Base-by-base conservation (phyloP, 2,888 invertebrate genomes). In the Strigamia crassipes region DNA sequence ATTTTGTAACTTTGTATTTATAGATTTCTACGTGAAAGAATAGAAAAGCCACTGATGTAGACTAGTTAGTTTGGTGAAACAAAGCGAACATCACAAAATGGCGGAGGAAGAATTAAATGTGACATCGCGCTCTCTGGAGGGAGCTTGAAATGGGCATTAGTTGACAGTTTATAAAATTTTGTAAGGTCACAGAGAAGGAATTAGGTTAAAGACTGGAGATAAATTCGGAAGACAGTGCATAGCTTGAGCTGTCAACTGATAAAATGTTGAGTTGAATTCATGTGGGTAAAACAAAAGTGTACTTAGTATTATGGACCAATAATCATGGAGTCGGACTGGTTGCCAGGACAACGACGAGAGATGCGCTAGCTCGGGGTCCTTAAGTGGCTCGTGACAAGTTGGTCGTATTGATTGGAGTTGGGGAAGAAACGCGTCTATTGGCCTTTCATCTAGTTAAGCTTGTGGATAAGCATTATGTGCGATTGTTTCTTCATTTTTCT, bases 341-440 rank as follows among this genome's bases (percentile, higher is more conserved):
- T 66, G 66, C 66, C 31, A 66, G 2, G 61, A 27, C 66, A 66
- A 66, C 66, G 66, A 66, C 66, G 27, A 66, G 66, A 66, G 66
- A 66, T 66, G 66, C 66, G 66, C 66, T 31, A 27, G 66, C 27
- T 31, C 27, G 27, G 66, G 34, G 66, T 66, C 66, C 66, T 66
- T 66, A 66, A 66, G 66, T 66, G 66, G 66, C 66, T 66, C 66
- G 66, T 66, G 66, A 66, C 66, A 66, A 66, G 66, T 66, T 66
- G 66, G 66, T 66, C 66, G 66, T 66, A 66, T 66, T 66, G 66
- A 66, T 66, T 66, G 66, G 66, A 66, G 27, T 66, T 66, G 61
- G 66, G 31, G 66, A 51, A 66, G 66, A 66, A 31, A 66, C 66
- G 66, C 66, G 66, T 66, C 66, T 66, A 66, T 66, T 66, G 66